These are phyloP conservation scores for Phataginus tricuspis DNA, from an alignment of 2,797 vertebrate species.

Conservation along the genomic window DNA sequence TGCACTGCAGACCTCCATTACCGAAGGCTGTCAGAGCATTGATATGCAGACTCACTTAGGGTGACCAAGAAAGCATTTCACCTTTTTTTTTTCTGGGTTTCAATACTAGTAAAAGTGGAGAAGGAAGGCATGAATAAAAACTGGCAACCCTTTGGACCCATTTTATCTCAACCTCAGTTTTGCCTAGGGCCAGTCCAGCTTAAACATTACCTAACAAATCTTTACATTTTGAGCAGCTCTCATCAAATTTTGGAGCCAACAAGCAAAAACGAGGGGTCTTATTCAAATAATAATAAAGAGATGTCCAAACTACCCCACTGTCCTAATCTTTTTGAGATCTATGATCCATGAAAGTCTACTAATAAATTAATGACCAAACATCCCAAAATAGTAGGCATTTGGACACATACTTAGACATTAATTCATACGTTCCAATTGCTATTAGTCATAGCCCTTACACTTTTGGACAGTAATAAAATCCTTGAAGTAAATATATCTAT, in stretches of 20 bases:
- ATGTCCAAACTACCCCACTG: background rate
- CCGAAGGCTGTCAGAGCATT: background rate
- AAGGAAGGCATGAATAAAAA: background rate
- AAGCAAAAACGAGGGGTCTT: background rate
- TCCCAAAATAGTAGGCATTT: background rate
- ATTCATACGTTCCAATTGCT: background rate
- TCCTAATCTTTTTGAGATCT: background rate
- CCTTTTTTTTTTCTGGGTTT: background rate
- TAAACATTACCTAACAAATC: conserved; percentile 28
- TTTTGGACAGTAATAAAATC: background rate
- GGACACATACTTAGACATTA: background rate
- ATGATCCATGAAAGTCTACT: background rate
- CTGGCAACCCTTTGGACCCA: background rate
- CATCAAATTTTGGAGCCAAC: background rate
- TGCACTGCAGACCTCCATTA: background rate
- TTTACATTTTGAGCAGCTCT: background rate
- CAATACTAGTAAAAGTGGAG: background rate
- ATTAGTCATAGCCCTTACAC: background rate
- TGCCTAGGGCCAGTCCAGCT: background rate
- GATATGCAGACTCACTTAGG: background rate
- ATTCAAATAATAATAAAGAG: conserved; percentile 18
- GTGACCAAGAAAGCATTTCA: background rate
- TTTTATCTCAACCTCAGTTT: background rate
- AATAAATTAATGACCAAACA: conserved; percentile 1
- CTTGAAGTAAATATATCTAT: background rate